A percentile compares a stretch with the other conserved stretches of the same genome.
phyloP scores from a whole-genome alignment of 2,888 invertebrate genomes.

The Dolomedes plantarius region DNA sequence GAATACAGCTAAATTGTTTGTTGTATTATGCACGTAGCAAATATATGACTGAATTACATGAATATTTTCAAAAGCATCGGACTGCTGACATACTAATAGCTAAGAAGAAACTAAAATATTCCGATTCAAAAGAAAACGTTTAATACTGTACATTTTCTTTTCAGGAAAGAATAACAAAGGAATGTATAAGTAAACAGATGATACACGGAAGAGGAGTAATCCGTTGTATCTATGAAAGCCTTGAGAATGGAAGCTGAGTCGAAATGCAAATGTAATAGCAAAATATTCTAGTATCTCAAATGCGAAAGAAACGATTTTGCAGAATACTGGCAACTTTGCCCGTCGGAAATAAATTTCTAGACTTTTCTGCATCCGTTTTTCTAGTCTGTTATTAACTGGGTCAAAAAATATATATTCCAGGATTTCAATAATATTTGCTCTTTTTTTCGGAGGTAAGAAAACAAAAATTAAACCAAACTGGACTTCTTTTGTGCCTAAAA shows the following conservation, averaged over 20 bases:
- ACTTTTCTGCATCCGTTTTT: neutral
- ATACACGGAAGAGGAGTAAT: neutral
- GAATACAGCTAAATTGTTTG: too few species aligned
- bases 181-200: too few species aligned
- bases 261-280: neutral
- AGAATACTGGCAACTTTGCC: neutral
- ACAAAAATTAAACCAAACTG: neutral
- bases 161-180: too few species aligned
- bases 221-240: neutral
- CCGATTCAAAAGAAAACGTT: too few species aligned
- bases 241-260: neutral
- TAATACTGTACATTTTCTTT: too few species aligned
- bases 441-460: neutral
- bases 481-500: neutral
- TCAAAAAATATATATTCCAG: neutral
- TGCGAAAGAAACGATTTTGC: neutral
- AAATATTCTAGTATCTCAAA: neutral
- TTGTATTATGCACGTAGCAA: too few species aligned
- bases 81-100: too few species aligned
- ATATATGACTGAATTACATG: too few species aligned
- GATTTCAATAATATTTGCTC: neutral
- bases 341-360: neutral
- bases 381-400: slow-evolving; percentile 9
- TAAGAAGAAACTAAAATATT: too few species aligned
- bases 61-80: too few species aligned